These are phyloP conservation scores for Platycheirus albimanus DNA, from an alignment of 2,888 invertebrate species.

Conservation along the genomic window DNA sequence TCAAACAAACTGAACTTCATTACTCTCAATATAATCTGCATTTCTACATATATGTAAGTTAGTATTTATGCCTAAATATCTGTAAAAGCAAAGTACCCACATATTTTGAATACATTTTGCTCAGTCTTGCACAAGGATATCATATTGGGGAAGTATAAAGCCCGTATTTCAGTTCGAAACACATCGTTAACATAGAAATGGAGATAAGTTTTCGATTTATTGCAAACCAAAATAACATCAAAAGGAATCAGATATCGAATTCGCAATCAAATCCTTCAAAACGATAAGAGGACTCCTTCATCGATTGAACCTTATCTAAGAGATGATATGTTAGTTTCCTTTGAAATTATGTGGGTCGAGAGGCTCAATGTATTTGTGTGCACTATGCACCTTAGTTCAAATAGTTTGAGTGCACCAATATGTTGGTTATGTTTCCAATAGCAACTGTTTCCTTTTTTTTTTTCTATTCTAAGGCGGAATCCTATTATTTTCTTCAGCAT, in stretches of 20 bases:
- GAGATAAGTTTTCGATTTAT: slow-evolving; percentile 23
- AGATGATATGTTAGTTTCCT: slow-evolving; percentile 7
- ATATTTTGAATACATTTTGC: no score
- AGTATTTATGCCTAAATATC: no score
- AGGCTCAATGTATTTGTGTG: slow-evolving; percentile 25
- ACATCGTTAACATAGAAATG: slow-evolving; percentile 24
- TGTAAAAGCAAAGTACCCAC: no score
- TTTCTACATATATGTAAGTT: no score
- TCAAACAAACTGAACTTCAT: no score
- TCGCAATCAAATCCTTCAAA: slow-evolving; percentile 9
- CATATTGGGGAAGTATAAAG: no score
- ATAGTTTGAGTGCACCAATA: slow-evolving; percentile 19
- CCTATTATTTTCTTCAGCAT: background rate
- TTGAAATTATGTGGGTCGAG: slow-evolving; percentile 49
- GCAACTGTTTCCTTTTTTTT: slow-evolving; percentile 23
- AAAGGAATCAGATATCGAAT: slow-evolving; percentile 48
- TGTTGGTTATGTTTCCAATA: slow-evolving; percentile 8
- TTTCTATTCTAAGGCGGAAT: background rate
- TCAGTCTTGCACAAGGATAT: no score
- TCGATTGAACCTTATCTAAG: background rate
- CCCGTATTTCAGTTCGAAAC: background rate
- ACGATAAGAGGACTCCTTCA: background rate
- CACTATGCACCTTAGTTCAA: slow-evolving; percentile 28
- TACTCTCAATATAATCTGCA: no score
- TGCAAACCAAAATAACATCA: slow-evolving; percentile 30